Base-by-base conservation (phyloP, 37 sponge, comb jelly and placozoan species). In the Lycopodina hypogea region DNA sequence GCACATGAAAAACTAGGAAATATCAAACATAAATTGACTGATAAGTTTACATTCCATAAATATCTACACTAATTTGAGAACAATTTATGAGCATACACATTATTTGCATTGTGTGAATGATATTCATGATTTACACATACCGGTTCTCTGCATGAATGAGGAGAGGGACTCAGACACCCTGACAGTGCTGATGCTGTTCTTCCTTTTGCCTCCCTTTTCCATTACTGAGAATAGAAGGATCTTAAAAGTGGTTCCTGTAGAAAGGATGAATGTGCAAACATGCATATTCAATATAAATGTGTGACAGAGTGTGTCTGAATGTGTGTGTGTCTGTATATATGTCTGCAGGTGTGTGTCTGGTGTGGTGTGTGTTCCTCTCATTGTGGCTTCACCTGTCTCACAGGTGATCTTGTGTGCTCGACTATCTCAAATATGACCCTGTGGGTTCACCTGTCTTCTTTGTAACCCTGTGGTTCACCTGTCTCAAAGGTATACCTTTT, bases 1-100 rank as follows among this genome's bases (percentile, higher is more conserved):
- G 88, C 81, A 64, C 81, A 81, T 45, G 83, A 82, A 69, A 87
- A 48, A 87, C 88, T 87, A 65, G 8, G 52, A 19, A 30, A 74
- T 18, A 72, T 23, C 7, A 42, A 75, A 35, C 69, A 32, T 2
- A 68, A 67, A 3, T 42, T 28, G 28, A 1, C 14, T n/a, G 26
- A 4, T 80, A 26, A 51, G 17, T 1, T 4, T 34, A 79, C 37
- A 34, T 4, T 4, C 21, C 9, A 35, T 35, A 19, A 45, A 71
- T 19, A 42, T n/a, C 3, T 42, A 36, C 17, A n/a, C 28, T 21
- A 40, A 45, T 2, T 21, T 8, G 23, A 19, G 9, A 12, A 71
- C 23, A 42, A 42, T 36, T 4, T 24, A 42, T 36, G 8, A 24
- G 6, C 24, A 3, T 3, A 42, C 50, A 42, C 18, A 55, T 59